These are phyloP conservation scores for Drosophila virilis DNA, from an alignment of 1,140 invertebrate species.

Conservation along the genomic window DNA sequence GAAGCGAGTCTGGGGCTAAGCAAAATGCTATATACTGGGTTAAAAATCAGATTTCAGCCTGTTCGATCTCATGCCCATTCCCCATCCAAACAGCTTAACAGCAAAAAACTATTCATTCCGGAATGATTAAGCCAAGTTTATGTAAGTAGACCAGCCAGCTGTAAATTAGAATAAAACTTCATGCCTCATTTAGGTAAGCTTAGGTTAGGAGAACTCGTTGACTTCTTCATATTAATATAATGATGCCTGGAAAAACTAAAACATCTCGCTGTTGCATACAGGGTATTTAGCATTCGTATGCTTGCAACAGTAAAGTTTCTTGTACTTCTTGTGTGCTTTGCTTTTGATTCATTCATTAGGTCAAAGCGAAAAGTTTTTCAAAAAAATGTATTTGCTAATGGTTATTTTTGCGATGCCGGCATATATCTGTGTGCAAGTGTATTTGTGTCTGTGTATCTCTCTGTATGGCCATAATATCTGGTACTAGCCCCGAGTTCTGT, in stretches of 20 bases:
- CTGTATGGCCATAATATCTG: not conserved
- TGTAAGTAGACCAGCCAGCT: too few relatives aligned
- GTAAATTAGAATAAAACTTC: too few relatives aligned
- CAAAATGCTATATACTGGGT: too few relatives aligned
- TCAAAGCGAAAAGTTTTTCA: constrained; percentile 8
- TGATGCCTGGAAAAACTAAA: not conserved
- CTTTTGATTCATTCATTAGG: not conserved
- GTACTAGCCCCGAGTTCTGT: constrained; percentile 5
- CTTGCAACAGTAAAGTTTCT: not conserved
- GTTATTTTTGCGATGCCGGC: constrained; percentile 5
- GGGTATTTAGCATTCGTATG: not conserved
- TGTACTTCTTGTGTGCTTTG: not conserved
- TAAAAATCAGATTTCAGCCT: too few relatives aligned
- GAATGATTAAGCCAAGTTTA: too few relatives aligned
- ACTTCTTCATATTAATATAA: too few relatives aligned
- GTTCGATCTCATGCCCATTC: too few relatives aligned
- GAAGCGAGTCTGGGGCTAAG: too few relatives aligned
- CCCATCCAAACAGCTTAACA: too few relatives aligned
- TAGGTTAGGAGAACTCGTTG: too few relatives aligned
- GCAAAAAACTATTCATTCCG: too few relatives aligned
- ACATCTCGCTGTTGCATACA: not conserved
- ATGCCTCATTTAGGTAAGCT: too few relatives aligned
- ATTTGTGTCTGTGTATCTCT: not conserved
- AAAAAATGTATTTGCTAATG: constrained; percentile 28
- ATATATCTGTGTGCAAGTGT: not conserved